Conservation (phyloP, 2,113 vertebrate genomes). For the Tychaedon coryphoeus region DNA sequence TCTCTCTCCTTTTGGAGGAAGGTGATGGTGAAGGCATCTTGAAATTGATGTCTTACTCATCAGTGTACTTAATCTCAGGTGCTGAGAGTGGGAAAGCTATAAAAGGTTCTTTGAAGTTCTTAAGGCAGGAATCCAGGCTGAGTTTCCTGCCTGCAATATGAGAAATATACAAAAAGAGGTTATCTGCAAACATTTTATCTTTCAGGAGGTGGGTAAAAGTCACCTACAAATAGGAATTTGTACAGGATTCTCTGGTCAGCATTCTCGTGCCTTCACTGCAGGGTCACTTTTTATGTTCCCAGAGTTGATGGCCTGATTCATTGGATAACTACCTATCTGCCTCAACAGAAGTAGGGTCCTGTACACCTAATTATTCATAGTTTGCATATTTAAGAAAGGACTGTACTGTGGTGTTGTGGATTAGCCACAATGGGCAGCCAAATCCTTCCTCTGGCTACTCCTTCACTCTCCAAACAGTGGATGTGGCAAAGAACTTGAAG, state of each 20-base stretch:
- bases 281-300: not conserved
- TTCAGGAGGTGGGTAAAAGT: not conserved
- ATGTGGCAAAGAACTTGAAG: not conserved
- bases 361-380: not conserved
- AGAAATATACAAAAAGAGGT: not conserved
- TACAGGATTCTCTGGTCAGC: not conserved
- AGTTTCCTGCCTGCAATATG: not conserved
- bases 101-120: not conserved
- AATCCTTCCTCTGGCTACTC: not conserved
- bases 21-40: not conserved
- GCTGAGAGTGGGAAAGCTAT: not conserved
- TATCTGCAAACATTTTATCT: not conserved
- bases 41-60: not conserved
- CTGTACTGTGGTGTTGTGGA: not conserved
- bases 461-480: rapidly evolving
- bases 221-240: not conserved
- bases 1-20: not conserved
- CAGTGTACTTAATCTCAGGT: not conserved
- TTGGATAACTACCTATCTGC: not conserved
- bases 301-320: not conserved
- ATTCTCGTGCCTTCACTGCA: not conserved
- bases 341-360: not conserved
- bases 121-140: not conserved
- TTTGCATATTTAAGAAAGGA: not conserved
- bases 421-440: not conserved